phyloP scores from a whole-genome alignment of 2,888 invertebrate genomes.

The Cephus spinipes region DNA sequence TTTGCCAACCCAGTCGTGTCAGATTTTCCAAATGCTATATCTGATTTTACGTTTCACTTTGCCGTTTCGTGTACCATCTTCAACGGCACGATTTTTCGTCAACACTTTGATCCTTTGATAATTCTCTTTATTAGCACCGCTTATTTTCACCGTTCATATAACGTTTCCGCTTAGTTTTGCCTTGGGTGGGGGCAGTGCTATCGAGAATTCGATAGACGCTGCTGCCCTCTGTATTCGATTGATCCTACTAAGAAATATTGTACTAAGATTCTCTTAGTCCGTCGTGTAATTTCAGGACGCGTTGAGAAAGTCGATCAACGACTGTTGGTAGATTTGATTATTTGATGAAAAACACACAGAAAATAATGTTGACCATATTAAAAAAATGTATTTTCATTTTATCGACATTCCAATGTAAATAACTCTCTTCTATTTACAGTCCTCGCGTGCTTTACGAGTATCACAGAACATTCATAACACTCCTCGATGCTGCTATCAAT shows the following conservation, averaged over 20 bases:
- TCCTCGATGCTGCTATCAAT: too few species aligned
- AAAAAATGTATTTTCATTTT: too few species aligned
- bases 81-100: background rate
- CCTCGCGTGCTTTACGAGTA: too few species aligned
- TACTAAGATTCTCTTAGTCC: background rate
- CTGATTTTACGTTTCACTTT: background rate
- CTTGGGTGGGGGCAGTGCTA: background rate
- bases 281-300: too few species aligned
- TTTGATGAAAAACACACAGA: too few species aligned
- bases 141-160: background rate
- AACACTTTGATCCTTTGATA: background rate
- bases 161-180: background rate
- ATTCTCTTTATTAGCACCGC: background rate
- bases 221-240: background rate
- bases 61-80: background rate
- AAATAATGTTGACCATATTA: too few species aligned
- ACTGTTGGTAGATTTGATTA: too few species aligned
- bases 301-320: background rate
- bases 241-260: background rate
- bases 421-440: too few species aligned
- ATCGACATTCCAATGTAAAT: too few species aligned
- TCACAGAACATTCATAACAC: too few species aligned
- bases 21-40: slow-evolving; percentile 1
- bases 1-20: slow-evolving; percentile 37
- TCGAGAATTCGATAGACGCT: background rate